Percentiles rank a stretch among this genome's conserved stretches.
Conservation (phyloP, 2,888 invertebrate species). For the Geotrupes spiniger region DNA sequence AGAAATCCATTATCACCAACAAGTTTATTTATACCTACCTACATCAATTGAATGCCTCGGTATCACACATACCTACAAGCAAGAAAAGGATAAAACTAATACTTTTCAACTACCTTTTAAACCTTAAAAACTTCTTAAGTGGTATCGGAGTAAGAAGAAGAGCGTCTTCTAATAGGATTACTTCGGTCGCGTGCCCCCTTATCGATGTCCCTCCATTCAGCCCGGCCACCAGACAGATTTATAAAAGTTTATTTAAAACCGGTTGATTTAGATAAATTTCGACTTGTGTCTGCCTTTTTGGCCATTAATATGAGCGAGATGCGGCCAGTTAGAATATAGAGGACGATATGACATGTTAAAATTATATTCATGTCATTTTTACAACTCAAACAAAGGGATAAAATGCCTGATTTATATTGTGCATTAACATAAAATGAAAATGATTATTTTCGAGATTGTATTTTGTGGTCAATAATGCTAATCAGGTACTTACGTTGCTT, state of each 20-base stretch:
- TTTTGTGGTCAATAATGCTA: conserved; percentile 27
- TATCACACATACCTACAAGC: background rate
- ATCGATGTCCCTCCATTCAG: conserved; percentile 12
- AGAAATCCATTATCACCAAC: too few species aligned
- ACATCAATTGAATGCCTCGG: too few species aligned
- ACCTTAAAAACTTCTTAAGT: conserved; percentile 6
- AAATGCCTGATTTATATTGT: conserved; percentile 30
- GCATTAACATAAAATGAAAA: conserved; percentile 31
- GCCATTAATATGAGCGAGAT: too few species aligned
- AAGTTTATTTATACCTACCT: too few species aligned
- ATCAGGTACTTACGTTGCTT: conserved; percentile 26
- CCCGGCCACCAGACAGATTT: conserved; percentile 3
- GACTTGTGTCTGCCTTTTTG: background rate
- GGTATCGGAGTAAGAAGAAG: conserved; percentile 16
- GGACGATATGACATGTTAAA: conserved; percentile 20
- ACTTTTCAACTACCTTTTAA: background rate
- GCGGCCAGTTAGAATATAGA: conserved; percentile 4
- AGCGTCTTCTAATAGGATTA: conserved; percentile 29
- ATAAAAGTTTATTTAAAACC: conserved; percentile 1
- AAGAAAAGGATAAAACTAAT: conserved; percentile 7
- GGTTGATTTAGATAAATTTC: conserved; percentile 7
- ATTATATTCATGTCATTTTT: conserved; percentile 22
- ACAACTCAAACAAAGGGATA: conserved; percentile 31
- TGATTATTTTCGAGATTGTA: conserved; percentile 27
- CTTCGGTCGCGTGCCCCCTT: conserved; percentile 29